A percentile compares a stretch with the other conserved stretches of the same genome.
phyloP scores from a whole-genome alignment of 2,797 vertebrate species.

The Gobio occitaniae region DNA sequence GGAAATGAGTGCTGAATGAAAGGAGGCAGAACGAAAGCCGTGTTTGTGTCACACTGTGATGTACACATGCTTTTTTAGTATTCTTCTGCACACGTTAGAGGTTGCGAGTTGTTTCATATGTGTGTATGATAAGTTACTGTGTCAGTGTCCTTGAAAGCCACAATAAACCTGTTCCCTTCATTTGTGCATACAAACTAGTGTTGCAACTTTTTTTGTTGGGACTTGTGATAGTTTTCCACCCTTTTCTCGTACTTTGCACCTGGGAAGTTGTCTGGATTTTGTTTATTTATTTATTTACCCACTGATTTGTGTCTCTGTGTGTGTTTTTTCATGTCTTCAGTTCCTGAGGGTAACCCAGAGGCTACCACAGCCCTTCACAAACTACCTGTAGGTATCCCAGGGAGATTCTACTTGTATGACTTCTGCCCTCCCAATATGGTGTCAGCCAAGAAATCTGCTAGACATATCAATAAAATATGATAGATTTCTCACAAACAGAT shows the following conservation, averaged over 20 bases:
- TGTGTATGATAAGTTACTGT: background rate
- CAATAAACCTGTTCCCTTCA: background rate
- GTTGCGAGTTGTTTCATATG: constrained; percentile 1
- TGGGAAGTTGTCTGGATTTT: constrained; percentile 6
- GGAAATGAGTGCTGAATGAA: constrained; percentile 43
- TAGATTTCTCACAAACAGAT: background rate
- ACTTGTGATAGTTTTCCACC: background rate
- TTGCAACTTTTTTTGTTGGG: background rate
- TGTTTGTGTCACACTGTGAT: background rate
- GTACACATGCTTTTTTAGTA: background rate
- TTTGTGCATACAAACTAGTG: background rate
- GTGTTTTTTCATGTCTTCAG: constrained; percentile 32
- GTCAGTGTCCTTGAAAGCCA: background rate
- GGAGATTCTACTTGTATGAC: constrained; percentile 27
- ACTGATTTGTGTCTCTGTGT: constrained; percentile 38
- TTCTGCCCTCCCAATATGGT: background rate
- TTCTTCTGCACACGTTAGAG: background rate
- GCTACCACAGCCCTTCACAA: constrained; percentile 20
- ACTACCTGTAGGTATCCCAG: constrained; percentile 10
- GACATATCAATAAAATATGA: constrained; percentile 5
- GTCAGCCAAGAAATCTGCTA: background rate
- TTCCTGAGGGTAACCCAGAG: constrained; percentile 33
- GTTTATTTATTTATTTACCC: constrained; percentile 23
- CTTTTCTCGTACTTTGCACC: background rate
- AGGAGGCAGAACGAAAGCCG: background rate